Evolutionary conservation across 2,797 vertebrate genomes (phyloP), one percentile per base, ranked within the genome.

Genomic region (Phoebastria nigripes): DNA sequence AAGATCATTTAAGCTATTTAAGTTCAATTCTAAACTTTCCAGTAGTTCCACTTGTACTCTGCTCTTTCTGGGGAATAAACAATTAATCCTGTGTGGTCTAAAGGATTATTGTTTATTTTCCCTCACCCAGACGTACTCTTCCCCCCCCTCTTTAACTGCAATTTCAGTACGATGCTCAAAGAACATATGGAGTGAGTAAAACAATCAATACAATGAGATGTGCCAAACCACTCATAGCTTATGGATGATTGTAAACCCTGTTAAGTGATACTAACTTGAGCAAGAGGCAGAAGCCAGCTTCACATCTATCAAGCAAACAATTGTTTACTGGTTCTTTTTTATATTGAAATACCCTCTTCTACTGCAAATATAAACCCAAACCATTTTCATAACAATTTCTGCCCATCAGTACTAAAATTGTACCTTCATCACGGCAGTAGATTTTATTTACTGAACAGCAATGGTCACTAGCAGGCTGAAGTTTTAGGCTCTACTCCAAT

Each of bases 51-150:
- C 29, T 80, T 76, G 25, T 71, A 70, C 37, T 76, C 61, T 72
- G n/a, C n/a, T 82, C 72, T 77, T 94, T 69, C 56, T 47, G 61
- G 24, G 86, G 29, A 94, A 81, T 89, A 91, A 95, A 79, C 62
- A 93, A 93, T 78, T 90, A 94, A 77, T 91, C 73, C 54, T 96
- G 96, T 94, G 94, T 94, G 89, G 95, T 94, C 94, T 93, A 73
- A 80, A 74, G 56, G 56, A 73, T 82, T 92, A 35, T 28, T 91
- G 93, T 95, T 94, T 95, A 70, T 95, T 95, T 87, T 73, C 49
- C 24, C 58, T 83, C 58, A 85, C 58, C 67, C 82, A 67, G 87
- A 90, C 8, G 21, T 70, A 66, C 67, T 94, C 52, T 78, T 87
- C 67, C 73, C 17, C 17, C 12, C 33, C 15, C 31, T 76, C 62